Base-by-base conservation (phyloP, 2,797 vertebrate species). In the Dallia pectoralis region DNA sequence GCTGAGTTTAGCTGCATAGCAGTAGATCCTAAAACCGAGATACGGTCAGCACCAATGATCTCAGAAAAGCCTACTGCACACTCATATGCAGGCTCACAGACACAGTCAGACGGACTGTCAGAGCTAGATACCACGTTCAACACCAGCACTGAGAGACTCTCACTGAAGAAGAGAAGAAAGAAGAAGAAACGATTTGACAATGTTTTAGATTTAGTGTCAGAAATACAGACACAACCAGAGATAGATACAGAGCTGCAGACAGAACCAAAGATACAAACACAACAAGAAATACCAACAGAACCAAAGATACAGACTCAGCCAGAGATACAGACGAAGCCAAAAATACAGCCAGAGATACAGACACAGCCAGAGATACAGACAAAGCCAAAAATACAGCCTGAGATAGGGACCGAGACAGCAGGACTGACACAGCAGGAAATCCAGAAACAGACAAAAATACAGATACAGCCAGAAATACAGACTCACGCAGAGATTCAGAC, bases 371-470 rank as follows among this genome's bases (percentile, higher is more conserved):
- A n/a, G n/a, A n/a, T n/a, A 56, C 47, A 65, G 22, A n/a, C 73
- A 69, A 15, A 74, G 25, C 22, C 48, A 22, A 22, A 63, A 11
- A 65, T 65, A 73, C 53, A 40, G 56, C 30, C 5, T 22, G 22
- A 59, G 25, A n/a, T n/a, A 56, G 33, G 48, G 25, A 15, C 29
- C 47, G 4, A 36, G 5, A 32, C 44, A 5, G 67, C 51, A 72
- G 40, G 66, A n/a, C n/a, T n/a, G 69, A 64, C 80, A 47, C 71
- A 82, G 72, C 36, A 72, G 76, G 69, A 77, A 44, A 72, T 71
- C 63, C 40, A 53, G 65, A 33, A 25, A 16, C 12, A 48, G 47
- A 0, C 14, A 44, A 67, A 63, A 64, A 47, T 48, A 22, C 33
- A 63, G 11, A 70, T 67, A 73, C 44, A 29, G 56, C 44, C 5